A percentile compares a stretch with the other conserved stretches of the same genome.
Conservation (phyloP, 2,797 vertebrate genomes). For the Gadopsis bispinosus region DNA sequence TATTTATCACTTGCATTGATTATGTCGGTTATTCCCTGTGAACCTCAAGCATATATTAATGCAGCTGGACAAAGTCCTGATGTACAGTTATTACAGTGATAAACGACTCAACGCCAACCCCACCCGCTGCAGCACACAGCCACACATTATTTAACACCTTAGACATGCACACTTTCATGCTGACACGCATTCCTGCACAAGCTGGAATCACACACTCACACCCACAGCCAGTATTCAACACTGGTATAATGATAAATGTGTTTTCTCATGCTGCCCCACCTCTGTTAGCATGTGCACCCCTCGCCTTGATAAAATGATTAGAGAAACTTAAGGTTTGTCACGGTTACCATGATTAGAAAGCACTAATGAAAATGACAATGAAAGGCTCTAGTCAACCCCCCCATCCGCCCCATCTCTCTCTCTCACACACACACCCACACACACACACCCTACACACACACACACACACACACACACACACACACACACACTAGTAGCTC, state of each 20-base stretch:
- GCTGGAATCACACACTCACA: slow-evolving; percentile 34
- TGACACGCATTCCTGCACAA: slow-evolving; percentile 52
- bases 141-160: slow-evolving; percentile 67
- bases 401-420: too few relatives aligned
- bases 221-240: slow-evolving; percentile 41
- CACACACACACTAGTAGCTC: slow-evolving; percentile 43
- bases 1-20: slow-evolving; percentile 89
- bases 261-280: slow-evolving; percentile 81
- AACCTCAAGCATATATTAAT: slow-evolving; percentile 81
- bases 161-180: slow-evolving; percentile 44
- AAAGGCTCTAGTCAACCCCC: slow-evolving; percentile 66
- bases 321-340: slow-evolving; percentile 84
- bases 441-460: slow-evolving; percentile 29
- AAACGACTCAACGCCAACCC: slow-evolving; percentile 72
- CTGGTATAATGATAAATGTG: slow-evolving; percentile 81
- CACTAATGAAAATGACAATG: slow-evolving; percentile 82
- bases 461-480: slow-evolving; percentile 22
- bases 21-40: slow-evolving; percentile 79
- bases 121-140: slow-evolving; percentile 58
- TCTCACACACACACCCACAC: too few relatives aligned
- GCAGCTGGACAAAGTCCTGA: slow-evolving; percentile 78
- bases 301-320: slow-evolving; percentile 86
- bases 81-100: slow-evolving; percentile 82
- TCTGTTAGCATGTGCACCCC: slow-evolving; percentile 77
- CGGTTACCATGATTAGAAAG: slow-evolving; percentile 81